Conservation (phyloP, 2,888 invertebrate genomes). For the Ommatoiulus sabulosus region DNA sequence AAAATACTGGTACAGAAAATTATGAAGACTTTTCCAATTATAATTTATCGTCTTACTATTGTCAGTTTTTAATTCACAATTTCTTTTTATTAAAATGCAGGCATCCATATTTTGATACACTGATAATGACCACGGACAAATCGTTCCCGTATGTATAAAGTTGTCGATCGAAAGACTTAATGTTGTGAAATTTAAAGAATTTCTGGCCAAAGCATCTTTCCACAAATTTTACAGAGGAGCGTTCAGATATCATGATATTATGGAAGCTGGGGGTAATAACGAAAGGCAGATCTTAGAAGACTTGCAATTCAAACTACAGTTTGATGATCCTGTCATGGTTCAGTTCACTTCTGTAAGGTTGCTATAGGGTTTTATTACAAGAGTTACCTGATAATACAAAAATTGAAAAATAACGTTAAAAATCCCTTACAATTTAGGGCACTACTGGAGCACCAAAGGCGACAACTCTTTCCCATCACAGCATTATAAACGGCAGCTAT, state of each 20-base stretch:
- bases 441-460: conserved; percentile 86
- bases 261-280: conserved; percentile 66
- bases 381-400: too few species aligned
- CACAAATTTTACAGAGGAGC: not conserved
- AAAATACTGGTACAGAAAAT: too few species aligned
- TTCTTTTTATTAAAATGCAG: conserved; percentile 55
- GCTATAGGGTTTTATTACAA: too few species aligned
- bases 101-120: conserved; percentile 59
- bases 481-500: conserved; percentile 62
- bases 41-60: too few species aligned
- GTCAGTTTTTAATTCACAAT: too few species aligned
- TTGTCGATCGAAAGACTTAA: too few species aligned
- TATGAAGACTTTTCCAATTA: too few species aligned
- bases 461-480: conserved; percentile 77
- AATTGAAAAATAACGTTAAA: too few species aligned
- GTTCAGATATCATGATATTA: conserved; percentile 16
- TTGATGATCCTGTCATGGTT: conserved; percentile 78
- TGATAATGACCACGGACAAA: conserved; percentile 61
- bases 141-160: conserved; percentile 55
- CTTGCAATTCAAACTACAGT: conserved; percentile 62
- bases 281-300: not conserved
- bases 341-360: conserved; percentile 82
- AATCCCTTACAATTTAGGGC: conserved; percentile 73
- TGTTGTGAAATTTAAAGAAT: not conserved
- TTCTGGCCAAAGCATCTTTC: not conserved